These are phyloP conservation scores for Euzetes globulus DNA, from an alignment of 2,888 invertebrate genomes.

Conservation along the genomic window DNA sequence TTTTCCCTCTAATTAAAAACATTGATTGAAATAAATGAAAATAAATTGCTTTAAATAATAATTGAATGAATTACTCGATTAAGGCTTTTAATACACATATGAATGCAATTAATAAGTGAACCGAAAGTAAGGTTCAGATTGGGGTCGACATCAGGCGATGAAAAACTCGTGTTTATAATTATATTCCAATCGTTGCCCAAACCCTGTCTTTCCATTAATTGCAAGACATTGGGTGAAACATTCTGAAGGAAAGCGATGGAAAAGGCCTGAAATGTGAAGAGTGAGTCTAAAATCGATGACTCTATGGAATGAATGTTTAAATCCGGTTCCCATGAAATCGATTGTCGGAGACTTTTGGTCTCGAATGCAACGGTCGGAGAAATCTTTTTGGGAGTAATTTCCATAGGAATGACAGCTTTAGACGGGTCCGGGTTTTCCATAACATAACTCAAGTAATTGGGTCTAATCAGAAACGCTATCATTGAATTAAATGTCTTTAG, in stretches of 20 bases:
- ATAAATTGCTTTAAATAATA: not conserved
- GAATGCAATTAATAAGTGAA: slow-evolving; percentile 47
- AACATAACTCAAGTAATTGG: slow-evolving; percentile 16
- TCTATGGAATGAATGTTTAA: not conserved
- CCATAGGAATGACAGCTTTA: not conserved
- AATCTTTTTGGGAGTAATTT: slow-evolving; percentile 10
- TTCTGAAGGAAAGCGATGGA: slow-evolving; percentile 28
- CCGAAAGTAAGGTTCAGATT: slow-evolving; percentile 47
- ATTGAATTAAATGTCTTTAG: slow-evolving; percentile 30
- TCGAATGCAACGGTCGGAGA: not conserved
- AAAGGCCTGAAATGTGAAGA: slow-evolving; percentile 19
- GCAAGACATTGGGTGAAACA: slow-evolving; percentile 27
- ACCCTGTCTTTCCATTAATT: slow-evolving; percentile 24
- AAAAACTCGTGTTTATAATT: slow-evolving; percentile 47
- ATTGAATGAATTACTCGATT: slow-evolving; percentile 13
- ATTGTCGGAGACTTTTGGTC: not conserved
- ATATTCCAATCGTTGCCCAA: slow-evolving; percentile 37
- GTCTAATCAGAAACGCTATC: slow-evolving; percentile 31
- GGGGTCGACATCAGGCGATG: slow-evolving; percentile 47
- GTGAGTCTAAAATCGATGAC: not conserved
- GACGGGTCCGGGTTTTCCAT: slow-evolving; percentile 1
- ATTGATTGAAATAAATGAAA: not conserved
- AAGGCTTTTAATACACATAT: slow-evolving; percentile 44
- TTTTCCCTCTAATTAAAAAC: slow-evolving; percentile 18
- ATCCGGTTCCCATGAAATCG: not conserved